Evolutionary conservation across 2,113 vertebrate genomes (phyloP).

Genomic region (Ailuropoda melanoleuca): DNA sequence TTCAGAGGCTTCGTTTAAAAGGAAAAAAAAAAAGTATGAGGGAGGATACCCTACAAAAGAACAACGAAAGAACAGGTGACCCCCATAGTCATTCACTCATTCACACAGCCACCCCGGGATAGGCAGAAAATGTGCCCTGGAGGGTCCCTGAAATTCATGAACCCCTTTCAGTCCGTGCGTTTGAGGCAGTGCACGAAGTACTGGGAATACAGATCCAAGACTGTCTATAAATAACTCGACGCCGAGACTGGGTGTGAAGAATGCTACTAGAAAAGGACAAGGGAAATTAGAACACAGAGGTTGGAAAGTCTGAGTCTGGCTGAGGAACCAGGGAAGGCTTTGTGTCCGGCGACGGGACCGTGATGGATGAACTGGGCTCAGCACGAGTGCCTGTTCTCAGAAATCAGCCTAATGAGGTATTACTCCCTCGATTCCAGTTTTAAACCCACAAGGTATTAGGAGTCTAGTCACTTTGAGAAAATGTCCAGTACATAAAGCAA

Average conservation of each 20-base stretch:
- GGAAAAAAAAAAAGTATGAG: not conserved
- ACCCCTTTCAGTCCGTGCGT: not conserved
- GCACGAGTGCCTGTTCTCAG: not conserved
- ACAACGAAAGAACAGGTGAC: not conserved
- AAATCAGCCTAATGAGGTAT: not conserved
- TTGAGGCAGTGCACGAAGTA: not conserved
- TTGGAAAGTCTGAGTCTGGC: not conserved
- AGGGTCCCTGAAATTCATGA: not conserved
- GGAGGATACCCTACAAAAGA: not conserved
- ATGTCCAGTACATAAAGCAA: not conserved
- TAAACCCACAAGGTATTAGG: not conserved
- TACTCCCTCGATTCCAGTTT: not conserved
- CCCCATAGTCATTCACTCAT: not conserved
- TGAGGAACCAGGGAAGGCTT: not conserved
- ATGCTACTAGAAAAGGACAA: not conserved
- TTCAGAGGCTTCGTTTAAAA: not conserved
- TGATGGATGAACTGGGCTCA: not conserved
- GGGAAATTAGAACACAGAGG: not conserved
- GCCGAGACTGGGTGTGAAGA: not conserved
- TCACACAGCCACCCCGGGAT: not conserved
- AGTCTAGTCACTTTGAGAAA: slow-evolving; percentile 20
- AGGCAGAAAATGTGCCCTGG: not conserved
- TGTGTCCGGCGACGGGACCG: not conserved
- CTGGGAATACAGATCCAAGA: not conserved
- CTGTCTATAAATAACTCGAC: not conserved